Evolutionary conservation across 2,888 invertebrate species (phyloP).

Genomic region (Alcis repandata): DNA sequence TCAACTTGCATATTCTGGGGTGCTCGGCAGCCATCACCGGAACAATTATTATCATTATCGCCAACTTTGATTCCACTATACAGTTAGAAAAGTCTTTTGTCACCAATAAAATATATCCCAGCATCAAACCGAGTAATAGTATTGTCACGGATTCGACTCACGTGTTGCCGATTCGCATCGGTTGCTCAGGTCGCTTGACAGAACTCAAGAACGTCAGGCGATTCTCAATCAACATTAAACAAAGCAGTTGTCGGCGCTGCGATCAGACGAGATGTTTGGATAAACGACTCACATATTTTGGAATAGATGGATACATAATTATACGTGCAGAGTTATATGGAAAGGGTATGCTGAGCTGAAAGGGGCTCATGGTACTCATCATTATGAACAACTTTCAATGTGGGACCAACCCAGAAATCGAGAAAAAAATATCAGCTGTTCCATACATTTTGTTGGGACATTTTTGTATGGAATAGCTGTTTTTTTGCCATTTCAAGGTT

Average conservation of each 20-base stretch:
- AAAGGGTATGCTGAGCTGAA: too few species aligned
- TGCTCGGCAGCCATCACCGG: neutral
- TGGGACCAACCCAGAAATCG: too few species aligned
- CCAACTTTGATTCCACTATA: neutral
- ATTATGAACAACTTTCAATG: too few species aligned
- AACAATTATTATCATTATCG: neutral
- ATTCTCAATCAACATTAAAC: neutral
- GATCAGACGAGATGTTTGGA: neutral
- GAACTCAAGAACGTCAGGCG: neutral
- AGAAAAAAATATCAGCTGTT: too few species aligned
- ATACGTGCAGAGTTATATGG: too few species aligned
- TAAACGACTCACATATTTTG: neutral
- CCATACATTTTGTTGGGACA: too few species aligned
- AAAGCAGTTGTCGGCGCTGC: neutral
- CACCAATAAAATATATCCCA: neutral
- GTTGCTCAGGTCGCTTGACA: neutral
- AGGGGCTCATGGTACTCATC: too few species aligned
- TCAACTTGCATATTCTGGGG: neutral
- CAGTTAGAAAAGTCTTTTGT: too few species aligned
- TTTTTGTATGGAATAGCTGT: too few species aligned
- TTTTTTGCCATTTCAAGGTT: too few species aligned
- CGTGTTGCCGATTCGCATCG: conserved; percentile 6
- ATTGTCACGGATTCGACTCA: conserved; percentile 1
- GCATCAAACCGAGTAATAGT: neutral
- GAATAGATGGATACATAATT: too few species aligned